Evolutionary conservation across 1,140 invertebrate genomes (phyloP), one percentile per base, ranked within the genome.

Genomic region (Nixonia krombeini): DNA sequence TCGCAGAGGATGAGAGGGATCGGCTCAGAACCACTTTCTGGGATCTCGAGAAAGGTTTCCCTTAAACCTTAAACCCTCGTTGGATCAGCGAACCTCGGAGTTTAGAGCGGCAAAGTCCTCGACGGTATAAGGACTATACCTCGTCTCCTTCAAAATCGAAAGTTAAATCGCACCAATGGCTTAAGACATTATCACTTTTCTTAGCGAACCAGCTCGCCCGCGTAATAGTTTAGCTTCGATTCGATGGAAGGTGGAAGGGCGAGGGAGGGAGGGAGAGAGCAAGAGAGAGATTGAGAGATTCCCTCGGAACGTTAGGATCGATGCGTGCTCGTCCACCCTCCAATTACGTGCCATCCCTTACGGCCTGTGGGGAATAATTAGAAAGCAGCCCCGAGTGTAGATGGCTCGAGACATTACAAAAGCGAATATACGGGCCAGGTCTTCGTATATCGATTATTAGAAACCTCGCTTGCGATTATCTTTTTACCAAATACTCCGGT

Each of bases 111-210:
- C 64, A 62, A 79, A 74, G 73, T 78, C 68, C 25, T 71, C 69
- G 59, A 69, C 41, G 66, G 56, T 26, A n/a, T n/a, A 37, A 68
- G 58, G 57, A 74, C 64, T 69, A 37, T 62, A 50, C 69, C 66
- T 46, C 52, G 55, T 37, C 47, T 65, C 63, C 72, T 67, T 68
- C 70, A 74, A 79, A 83, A 84, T 83, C 80, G 76, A 68, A 82
- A 83, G 80, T 84, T 84, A 81, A 83, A 84, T 85, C 77, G 73
- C 74, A 73, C 73, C 76, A 56, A 72, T 67, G 75, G 76, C 80
- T 84, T 81, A 83, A 84, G 77, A 81, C 78, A 83, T 84, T 82
- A 85, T 81, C 82, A 80, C 81, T 84, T 82, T 83, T 82, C 77
- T 82, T 80, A 78, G 68, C 70, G 46, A 66, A 75, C 69, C 71